Evolutionary conservation across 2,888 invertebrate genomes (phyloP).

Genomic region (Drosophila koepferae): DNA sequence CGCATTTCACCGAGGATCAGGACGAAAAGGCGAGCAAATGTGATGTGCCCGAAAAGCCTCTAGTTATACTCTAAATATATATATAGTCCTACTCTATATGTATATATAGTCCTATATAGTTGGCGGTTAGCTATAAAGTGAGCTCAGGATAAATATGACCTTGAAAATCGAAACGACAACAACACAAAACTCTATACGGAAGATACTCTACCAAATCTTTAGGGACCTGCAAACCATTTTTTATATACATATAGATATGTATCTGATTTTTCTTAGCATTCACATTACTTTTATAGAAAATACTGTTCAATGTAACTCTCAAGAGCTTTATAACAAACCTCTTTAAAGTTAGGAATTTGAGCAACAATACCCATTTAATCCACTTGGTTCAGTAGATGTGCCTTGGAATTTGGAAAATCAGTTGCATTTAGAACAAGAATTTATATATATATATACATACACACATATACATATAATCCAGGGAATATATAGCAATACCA

Average conservation of each 20-base stretch:
- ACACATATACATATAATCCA: conserved; percentile 10
- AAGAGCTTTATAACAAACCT: conserved; percentile 57
- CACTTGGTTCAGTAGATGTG: conserved; percentile 52
- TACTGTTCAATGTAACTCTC: conserved; percentile 31
- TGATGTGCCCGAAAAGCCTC: conserved; percentile 83
- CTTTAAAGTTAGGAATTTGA: conserved; percentile 11
- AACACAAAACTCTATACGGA: background rate
- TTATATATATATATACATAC: conserved; percentile 18
- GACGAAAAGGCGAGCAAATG: conserved; percentile 82
- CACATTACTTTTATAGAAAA: conserved; percentile 9
- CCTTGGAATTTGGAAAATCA: conserved; percentile 47
- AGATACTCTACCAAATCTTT: conserved; percentile 43
- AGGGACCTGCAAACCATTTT: conserved; percentile 47
- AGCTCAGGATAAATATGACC: conserved; percentile 3
- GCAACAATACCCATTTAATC: background rate
- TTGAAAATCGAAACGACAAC: conserved; percentile 1
- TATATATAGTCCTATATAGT: conserved; percentile 3
- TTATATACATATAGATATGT: conserved; percentile 21
- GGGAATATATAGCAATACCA: conserved; percentile 28
- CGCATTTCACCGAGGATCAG: conserved; percentile 76
- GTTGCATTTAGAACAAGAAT: conserved; percentile 63
- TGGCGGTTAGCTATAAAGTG: background rate
- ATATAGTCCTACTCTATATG: background rate
- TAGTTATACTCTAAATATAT: conserved; percentile 81
- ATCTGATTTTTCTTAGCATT: conserved; percentile 6